Evolutionary conservation across 2,797 vertebrate genomes (phyloP).

Genomic region (Leptoclinus maculatus): DNA sequence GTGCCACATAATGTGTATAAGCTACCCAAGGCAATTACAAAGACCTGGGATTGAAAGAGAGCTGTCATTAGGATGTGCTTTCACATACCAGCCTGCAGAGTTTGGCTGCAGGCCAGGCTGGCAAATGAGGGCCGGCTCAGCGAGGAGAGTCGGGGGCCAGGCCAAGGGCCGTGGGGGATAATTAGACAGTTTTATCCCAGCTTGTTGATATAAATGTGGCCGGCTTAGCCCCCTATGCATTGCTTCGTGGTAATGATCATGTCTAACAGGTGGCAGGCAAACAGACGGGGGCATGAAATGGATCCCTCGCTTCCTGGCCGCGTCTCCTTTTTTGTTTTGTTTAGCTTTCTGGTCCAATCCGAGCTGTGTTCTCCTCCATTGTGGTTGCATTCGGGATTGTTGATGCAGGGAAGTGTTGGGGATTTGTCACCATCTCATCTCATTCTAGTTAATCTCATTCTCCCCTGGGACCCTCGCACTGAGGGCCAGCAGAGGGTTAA

Average conservation of each 20-base stretch:
- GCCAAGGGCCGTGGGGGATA: conserved; percentile 90
- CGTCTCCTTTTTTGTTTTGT: conserved; percentile 77
- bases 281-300: conserved; percentile 90
- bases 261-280: conserved; percentile 97
- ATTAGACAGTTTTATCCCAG: conserved; percentile 95
- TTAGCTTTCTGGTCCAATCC: conserved; percentile 72
- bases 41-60: conserved; percentile 86
- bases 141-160: conserved; percentile 86
- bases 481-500: conserved; percentile 56
- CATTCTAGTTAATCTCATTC: conserved; percentile 78
- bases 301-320: conserved; percentile 93
- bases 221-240: conserved; percentile 89
- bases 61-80: conserved; percentile 90
- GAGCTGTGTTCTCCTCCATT: conserved; percentile 39
- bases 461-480: conserved; percentile 57
- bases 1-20: conserved; percentile 88
- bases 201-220: conserved; percentile 99
- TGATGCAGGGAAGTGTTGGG: conserved; percentile 69
- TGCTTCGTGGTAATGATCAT: conserved; percentile 91
- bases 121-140: conserved; percentile 84
- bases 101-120: conserved; percentile 88
- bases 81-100: conserved; percentile 88
- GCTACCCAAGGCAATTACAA: conserved; percentile 89
- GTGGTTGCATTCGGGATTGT: conserved; percentile 59
- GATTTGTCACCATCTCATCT: conserved; percentile 84